Base-by-base conservation (phyloP, 2,888 invertebrate species). In the Ditula angustiorana region DNA sequence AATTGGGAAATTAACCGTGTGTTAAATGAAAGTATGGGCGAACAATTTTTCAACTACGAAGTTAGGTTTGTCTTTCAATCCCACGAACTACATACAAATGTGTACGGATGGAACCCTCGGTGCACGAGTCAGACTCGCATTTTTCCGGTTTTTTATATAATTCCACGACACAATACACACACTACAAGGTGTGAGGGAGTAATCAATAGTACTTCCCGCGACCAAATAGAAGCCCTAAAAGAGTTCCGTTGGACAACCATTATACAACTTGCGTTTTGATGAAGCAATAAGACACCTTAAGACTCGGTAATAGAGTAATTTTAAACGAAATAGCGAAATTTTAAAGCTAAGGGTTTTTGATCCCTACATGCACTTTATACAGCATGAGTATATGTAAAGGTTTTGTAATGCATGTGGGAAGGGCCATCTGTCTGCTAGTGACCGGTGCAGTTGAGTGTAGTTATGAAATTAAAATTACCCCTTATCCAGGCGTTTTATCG, bases 371-470 rank as follows among this genome's bases (percentile, higher is more conserved):
- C 23, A 23, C 4, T 23, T 11, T n/a, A 46, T 46, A 46, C 46
- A 24, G 46, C 46, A 10, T 10, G 19, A 41, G 41, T 41, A 10
- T 11, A 10, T 19, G 19, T 21, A 19, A 21, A 16, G 13, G 44
- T 47, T 50, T 52, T 37, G 41, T 41, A 73, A 77, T 80, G 77
- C 75, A 81, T 79, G 79, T 82, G 80, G 68, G 80, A 78, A 71
- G 73, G 56, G 75, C 77, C 82, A 82, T 80, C 75, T 83, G 60
- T 59, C 58, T 2, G 41, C 56, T 28, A 28, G 37, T 52, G 52
- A 58, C 58, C 49, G 50, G 56, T 49, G 56, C 33, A 61, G 24
- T 61, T 35, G 33, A 49, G 37, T 62, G 63, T 50, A 58, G 44
- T 52, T 63, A 49, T 56, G 23, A 24, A 53, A 53, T 57, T 50